phyloP scores from a whole-genome alignment of 2,888 invertebrate species.

The Drosophila recens region DNA sequence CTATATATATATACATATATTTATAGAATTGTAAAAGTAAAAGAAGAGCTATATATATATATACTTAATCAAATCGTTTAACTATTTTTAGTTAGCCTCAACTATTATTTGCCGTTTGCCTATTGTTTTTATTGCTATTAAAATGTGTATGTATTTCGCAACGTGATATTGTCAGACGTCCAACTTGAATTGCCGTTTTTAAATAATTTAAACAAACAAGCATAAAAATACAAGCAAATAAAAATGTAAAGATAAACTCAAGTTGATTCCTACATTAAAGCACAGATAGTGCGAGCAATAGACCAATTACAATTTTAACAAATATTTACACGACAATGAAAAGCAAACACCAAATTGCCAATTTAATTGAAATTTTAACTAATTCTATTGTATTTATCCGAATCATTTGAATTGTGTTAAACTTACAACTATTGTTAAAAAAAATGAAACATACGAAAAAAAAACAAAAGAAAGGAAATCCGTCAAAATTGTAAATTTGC shows the following conservation, averaged over 20 bases:
- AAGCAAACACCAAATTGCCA: constrained; percentile 56
- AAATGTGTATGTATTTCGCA: constrained; percentile 62
- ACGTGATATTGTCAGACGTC: constrained; percentile 81
- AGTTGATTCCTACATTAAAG: constrained; percentile 77
- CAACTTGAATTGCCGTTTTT: constrained; percentile 76
- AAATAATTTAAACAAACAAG: constrained; percentile 28
- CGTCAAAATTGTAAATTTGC: constrained; percentile 73
- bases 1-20: constrained; percentile 35
- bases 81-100: constrained; percentile 74
- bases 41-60: constrained; percentile 54
- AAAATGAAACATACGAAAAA: constrained; percentile 14
- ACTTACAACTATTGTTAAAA: constrained; percentile 26
- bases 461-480: constrained; percentile 45
- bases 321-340: constrained; percentile 53
- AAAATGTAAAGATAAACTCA: constrained; percentile 27
- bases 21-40: constrained; percentile 25
- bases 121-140: constrained; percentile 59
- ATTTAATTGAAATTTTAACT: constrained; percentile 40
- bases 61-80: constrained; percentile 62
- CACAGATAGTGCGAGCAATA: constrained; percentile 64
- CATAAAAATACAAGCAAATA: neutral
- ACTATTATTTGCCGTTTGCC: constrained; percentile 62
- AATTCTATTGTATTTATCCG: constrained; percentile 28
- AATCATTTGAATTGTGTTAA: constrained; percentile 47
- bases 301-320: constrained; percentile 65